These are phyloP conservation scores for Helicoverpa zea DNA, from an alignment of 1,140 invertebrate species.

Conservation along the genomic window DNA sequence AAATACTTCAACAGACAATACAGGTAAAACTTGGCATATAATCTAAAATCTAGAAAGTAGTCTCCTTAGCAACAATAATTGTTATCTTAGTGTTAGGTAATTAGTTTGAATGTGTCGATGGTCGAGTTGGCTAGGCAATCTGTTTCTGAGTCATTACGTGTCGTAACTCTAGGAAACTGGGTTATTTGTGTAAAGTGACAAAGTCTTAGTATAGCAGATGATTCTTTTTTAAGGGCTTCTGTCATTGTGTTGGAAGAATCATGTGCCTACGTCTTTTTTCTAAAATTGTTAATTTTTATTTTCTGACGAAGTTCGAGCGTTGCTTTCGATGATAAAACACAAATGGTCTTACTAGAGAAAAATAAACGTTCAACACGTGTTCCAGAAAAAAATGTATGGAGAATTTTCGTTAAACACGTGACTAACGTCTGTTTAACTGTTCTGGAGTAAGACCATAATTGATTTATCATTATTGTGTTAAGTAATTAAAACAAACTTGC, in stretches of 20 bases:
- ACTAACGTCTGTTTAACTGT: too few relatives aligned
- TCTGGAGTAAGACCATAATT: too few relatives aligned
- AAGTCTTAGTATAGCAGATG: not conserved
- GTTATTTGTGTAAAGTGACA: slow-evolving; percentile 33
- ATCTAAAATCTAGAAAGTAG: not conserved
- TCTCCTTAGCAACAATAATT: not conserved
- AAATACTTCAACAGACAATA: too few relatives aligned
- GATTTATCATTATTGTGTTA: too few relatives aligned
- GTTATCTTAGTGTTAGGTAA: slow-evolving; percentile 18
- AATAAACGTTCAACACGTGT: too few relatives aligned
- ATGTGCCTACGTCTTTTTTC: not conserved
- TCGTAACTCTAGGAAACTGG: slow-evolving; percentile 27
- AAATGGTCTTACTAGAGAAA: too few relatives aligned
- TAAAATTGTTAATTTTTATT: not conserved
- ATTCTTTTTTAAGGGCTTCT: not conserved
- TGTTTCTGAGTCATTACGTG: slow-evolving; percentile 18
- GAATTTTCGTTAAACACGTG: too few relatives aligned
- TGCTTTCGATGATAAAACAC: too few relatives aligned
- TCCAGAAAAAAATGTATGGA: too few relatives aligned
- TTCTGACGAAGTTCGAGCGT: too few relatives aligned
- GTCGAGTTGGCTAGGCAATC: slow-evolving; percentile 1
- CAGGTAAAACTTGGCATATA: not conserved
- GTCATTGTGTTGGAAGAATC: not conserved
- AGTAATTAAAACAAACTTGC: too few relatives aligned
- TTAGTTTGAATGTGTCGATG: slow-evolving; percentile 16